Percentiles rank a stretch among this genome's conserved stretches.
Conservation (phyloP, 2,888 invertebrate species). For the Pycnomerus fuliginosus region DNA sequence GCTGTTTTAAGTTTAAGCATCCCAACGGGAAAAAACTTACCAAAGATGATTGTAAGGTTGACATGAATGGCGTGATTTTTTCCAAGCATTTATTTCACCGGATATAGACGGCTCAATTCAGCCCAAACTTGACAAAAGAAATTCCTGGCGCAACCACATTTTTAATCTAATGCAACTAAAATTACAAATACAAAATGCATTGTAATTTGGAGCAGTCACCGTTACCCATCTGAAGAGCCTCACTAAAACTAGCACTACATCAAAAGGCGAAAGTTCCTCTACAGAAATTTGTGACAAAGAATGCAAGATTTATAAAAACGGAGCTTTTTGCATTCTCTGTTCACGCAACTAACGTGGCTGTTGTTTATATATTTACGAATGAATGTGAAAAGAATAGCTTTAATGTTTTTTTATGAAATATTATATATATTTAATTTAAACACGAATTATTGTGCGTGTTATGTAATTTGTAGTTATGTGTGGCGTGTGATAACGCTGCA, state of each 20-base stretch:
- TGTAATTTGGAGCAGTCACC: slow-evolving; percentile 27
- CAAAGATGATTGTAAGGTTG: slow-evolving; percentile 41
- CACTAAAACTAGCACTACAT: slow-evolving; percentile 27
- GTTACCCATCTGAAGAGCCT: slow-evolving; percentile 29
- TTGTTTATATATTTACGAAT: slow-evolving; percentile 38
- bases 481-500: no score
- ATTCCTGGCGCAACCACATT: no score
- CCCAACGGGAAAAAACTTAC: slow-evolving; percentile 40
- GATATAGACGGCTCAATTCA: slow-evolving; percentile 31
- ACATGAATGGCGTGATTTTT: slow-evolving; percentile 31
- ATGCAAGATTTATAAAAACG: slow-evolving; percentile 10
- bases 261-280: slow-evolving; percentile 44
- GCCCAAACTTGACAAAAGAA: no score
- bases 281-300: slow-evolving; percentile 32
- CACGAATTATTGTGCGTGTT: no score
- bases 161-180: no score
- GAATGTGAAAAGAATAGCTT: slow-evolving; percentile 41
- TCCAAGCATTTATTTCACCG: slow-evolving; percentile 24
- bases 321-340: slow-evolving; percentile 22
- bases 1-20: no score
- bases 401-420: slow-evolving; percentile 14
- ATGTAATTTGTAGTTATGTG: no score
- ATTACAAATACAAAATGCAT: not conserved
- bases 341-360: slow-evolving; percentile 45
- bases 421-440: no score